Base-by-base conservation (phyloP, 2,888 invertebrate species). In the Icerya purchasi region DNA sequence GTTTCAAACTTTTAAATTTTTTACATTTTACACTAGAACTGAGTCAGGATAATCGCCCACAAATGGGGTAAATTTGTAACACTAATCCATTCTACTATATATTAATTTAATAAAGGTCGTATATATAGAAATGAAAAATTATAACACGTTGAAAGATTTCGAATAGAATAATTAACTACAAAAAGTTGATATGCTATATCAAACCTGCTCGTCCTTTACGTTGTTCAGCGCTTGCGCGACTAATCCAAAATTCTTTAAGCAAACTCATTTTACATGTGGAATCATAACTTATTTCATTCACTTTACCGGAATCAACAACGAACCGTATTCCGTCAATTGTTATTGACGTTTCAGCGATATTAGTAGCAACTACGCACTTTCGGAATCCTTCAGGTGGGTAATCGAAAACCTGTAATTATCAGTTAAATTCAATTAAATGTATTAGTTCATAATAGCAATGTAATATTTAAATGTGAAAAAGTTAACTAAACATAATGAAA, bases 291-390 rank as follows among this genome's bases (percentile, higher is more conserved):
- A 97, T 96, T 73, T 96, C 89, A 74, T 96, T 96, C 0, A 81
- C 77, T 77, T 92, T 94, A 24, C 98, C 97, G 2, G 94, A 94
- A 72, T 98, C 97, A 0, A 89, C 80, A 0, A 98, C 97, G 73
- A 98, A 98, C 68, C 97, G 77, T 58, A 98, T 86, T 0, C 97
- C 97, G 70, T 98, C 98, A 59, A 98, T 96, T 0, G 98, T 98
- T 2, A 98, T 85, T 0, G 96, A 96, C 0, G 98, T 98, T 75
- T 98, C 98, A 0, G 98, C 96, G 61, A 98, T 97, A 69, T 98
- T 98, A 1, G 98, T 98, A 0, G 94, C 90, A 1, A 98, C 82
- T 62, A 98, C 91, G 71, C 96, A 97, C 71, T 98, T 98, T 58
- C 98, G 78, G 2, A 91, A 81, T 2, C 93, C 90, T 59, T 92